Base-by-base conservation (phyloP, 1,140 invertebrate species). In the Apis laboriosa region DNA sequence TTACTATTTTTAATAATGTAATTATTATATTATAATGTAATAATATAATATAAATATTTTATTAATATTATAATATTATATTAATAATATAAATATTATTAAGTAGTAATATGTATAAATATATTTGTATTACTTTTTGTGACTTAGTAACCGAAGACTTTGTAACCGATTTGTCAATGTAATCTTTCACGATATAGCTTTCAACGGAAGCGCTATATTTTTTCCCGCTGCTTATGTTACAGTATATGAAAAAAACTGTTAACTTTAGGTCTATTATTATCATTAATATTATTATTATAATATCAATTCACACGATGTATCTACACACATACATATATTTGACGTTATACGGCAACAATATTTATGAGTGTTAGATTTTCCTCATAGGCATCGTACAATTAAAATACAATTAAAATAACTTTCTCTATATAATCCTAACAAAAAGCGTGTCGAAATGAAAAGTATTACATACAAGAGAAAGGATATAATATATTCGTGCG, bases 121-220 rank as follows among this genome's bases (percentile, higher is more conserved):
- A n/a, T 13, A 60, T 13, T 24, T 74, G 53, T 74, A 74, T 58
- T 78, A 28, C 60, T 78, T 64, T 86, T 89, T 89, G 89, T 92
- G 87, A 92, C 88, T 92, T 90, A 90, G 89, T 92, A 88, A 92
- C 86, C 64, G 58, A 70, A 24, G n/a, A n/a, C n/a, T 24, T 49
- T 72, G 67, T 68, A 73, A 61, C 13, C 19, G 51, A 72, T 70
- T 77, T 55, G 21, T 24, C 43, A 13, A 15, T 58, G 53, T 70
- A 43, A 70, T 51, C 11, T 51, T 24, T 28, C 8, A 61, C 15
- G 19, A 43, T 70, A 56, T 43, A 21, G 58, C 34, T 66, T 64
- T 77, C 55, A 73, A 34, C 76, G 64, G 19, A 58, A 76, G n/a
- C 76, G 76, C 60, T 43, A 73, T n/a, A 49, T 70, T n/a, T 55